phyloP scores from a whole-genome alignment of 2,797 vertebrate species.

The Sebastes goodei region DNA sequence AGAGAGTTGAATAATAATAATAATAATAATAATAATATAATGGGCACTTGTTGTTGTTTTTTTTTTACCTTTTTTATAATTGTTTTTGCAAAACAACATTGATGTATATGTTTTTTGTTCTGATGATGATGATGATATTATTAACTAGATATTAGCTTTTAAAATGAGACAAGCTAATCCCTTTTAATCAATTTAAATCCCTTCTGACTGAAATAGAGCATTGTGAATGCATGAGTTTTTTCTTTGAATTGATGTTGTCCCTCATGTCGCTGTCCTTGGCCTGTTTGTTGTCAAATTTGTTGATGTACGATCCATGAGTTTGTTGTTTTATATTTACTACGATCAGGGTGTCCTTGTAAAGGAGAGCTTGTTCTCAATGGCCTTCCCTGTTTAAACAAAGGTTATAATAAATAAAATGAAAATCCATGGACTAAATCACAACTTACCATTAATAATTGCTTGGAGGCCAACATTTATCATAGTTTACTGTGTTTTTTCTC shows the following conservation, averaged over 20 bases:
- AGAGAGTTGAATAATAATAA: too few relatives aligned
- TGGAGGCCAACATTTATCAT: not conserved
- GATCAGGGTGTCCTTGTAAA: not conserved
- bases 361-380: not conserved
- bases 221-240: not conserved
- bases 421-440: not conserved
- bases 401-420: not conserved
- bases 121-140: not conserved
- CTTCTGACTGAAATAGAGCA: too few relatives aligned
- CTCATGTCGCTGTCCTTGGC: not conserved
- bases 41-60: too few relatives aligned
- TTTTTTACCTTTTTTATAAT: too few relatives aligned
- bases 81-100: too few relatives aligned
- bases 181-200: too few relatives aligned
- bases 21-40: too few relatives aligned
- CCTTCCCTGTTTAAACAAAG: not conserved
- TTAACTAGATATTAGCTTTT: not conserved
- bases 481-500: not conserved
- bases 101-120: too few relatives aligned
- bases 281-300: not conserved
- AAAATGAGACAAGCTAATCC: too few relatives aligned
- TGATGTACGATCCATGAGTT: not conserved
- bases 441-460: not conserved
- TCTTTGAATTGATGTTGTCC: not conserved
- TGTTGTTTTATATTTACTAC: not conserved